Percentiles rank a stretch among this genome's conserved stretches.
Evolutionary conservation across 2,113 vertebrate genomes (phyloP).

Genomic region (Chloropsis hardwickii): DNA sequence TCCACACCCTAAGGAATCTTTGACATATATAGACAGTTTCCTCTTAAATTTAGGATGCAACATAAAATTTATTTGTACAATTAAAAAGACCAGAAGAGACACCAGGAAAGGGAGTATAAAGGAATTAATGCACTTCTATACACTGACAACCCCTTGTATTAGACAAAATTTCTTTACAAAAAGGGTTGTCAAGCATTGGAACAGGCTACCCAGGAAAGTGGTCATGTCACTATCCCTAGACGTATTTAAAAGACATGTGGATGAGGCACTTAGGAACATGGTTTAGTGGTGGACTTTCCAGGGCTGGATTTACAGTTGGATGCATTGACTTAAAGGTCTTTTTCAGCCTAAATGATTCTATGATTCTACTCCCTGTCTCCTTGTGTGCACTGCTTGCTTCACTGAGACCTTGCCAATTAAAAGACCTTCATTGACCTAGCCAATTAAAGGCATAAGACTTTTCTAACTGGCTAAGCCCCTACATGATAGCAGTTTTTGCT

Average conservation of each 20-base stretch:
- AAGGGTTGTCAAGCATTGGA: not conserved
- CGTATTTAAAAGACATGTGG: rapidly evolving
- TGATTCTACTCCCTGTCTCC: not conserved
- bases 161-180: not conserved
- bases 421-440: not conserved
- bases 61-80: not conserved
- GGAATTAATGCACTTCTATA: not conserved
- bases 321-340: not conserved
- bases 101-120: not conserved
- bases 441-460: not conserved
- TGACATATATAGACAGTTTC: not conserved
- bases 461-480: not conserved
- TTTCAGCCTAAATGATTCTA: not conserved
- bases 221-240: not conserved
- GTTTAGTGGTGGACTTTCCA: not conserved
- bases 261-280: not conserved
- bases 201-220: not conserved
- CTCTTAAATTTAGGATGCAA: not conserved
- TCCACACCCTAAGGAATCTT: not conserved
- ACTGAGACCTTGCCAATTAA: not conserved
- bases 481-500: not conserved
- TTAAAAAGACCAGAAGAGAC: not conserved
- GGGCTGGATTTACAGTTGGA: not conserved
- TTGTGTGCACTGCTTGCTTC: not conserved
- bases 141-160: not conserved